Percentiles rank a stretch among this genome's conserved stretches.
phyloP scores from a whole-genome alignment of 2,888 invertebrate genomes.

The Mamestra brassicae region DNA sequence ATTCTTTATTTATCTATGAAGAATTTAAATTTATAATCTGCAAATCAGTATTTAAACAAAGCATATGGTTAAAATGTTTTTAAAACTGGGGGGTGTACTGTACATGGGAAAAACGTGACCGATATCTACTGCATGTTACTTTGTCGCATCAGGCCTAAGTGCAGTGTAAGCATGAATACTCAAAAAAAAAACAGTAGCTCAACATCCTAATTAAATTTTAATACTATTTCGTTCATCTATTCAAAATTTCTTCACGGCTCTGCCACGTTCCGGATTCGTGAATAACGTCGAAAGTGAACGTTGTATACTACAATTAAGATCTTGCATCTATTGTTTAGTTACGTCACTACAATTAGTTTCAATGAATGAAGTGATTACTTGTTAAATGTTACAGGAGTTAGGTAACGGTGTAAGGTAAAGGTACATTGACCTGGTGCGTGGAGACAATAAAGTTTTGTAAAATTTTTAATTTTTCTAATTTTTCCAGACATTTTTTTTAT shows the following conservation, averaged over 20 bases:
- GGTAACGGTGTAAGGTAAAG: constrained; percentile 9
- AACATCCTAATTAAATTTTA: constrained; percentile 29
- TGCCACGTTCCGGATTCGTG: constrained; percentile 66
- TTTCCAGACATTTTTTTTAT: no score
- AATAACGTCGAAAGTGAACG: constrained; percentile 66
- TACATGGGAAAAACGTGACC: no score
- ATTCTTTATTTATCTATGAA: no score
- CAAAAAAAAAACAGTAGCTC: constrained; percentile 11
- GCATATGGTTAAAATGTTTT: no score
- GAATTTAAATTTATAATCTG: no score
- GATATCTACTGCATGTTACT: no score
- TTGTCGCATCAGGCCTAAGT: no score
- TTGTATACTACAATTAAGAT: constrained; percentile 65
- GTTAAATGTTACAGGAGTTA: constrained; percentile 35
- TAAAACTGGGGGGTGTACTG: no score
- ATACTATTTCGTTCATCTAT: constrained; percentile 46
- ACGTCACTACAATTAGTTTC: constrained; percentile 56
- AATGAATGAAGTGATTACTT: constrained; percentile 54
- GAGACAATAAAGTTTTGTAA: not conserved
- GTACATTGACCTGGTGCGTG: not conserved
- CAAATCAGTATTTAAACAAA: no score
- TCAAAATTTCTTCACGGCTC: constrained; percentile 64
- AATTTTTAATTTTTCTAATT: no score
- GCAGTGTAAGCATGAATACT: no score
- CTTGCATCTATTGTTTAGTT: constrained; percentile 62